Base-by-base conservation (phyloP, 2,797 vertebrate genomes). In the Argentina silus region DNA sequence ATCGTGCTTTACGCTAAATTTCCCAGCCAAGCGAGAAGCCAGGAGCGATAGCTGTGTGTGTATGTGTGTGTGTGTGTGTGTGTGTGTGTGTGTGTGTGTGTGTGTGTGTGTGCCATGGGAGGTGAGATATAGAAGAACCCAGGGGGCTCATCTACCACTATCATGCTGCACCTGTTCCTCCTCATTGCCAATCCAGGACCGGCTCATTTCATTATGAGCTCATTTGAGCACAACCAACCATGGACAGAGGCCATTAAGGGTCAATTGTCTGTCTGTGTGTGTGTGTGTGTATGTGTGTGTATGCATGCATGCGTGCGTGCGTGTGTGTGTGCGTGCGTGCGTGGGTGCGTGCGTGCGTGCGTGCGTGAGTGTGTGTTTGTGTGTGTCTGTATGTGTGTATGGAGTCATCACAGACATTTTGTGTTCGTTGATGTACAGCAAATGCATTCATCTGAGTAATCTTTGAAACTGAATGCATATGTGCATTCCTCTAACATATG, bases 161-260 rank as follows among this genome's bases (percentile, higher is more conserved):
- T 80, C 63, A 78, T 14, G 21, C 6, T 74, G 74, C 82, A 83
- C 85, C 83, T 90, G 85, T 68, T 85, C 56, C 75, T 81, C 70
- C 76, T 80, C 15, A 79, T 76, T 57, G 63, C 73, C 59, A 51
- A 77, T 67, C 76, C 60, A 60, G 43, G 70, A 42, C 51, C 50
- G 61, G 43, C 59, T 48, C 72, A 68, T 80, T 81, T 69, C 67
- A 81, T 76, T 78, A 70, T 43, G 70, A 55, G 53, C 72, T 75
- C 74, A 74, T 69, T 74, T 76, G 63, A 60, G 69, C 72, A 68
- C 43, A 67, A 42, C 59, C 67, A 70, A 63, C 77, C 72, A 55
- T 67, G 67, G 70, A 55, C 73, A 74, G 79, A 61, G 10, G 27
- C 42, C 62, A 73, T 73, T 62, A 60, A 72, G 59, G 68, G 72